phyloP scores from a whole-genome alignment of 2,113 vertebrate species.

The Rhinopithecus roxellana region DNA sequence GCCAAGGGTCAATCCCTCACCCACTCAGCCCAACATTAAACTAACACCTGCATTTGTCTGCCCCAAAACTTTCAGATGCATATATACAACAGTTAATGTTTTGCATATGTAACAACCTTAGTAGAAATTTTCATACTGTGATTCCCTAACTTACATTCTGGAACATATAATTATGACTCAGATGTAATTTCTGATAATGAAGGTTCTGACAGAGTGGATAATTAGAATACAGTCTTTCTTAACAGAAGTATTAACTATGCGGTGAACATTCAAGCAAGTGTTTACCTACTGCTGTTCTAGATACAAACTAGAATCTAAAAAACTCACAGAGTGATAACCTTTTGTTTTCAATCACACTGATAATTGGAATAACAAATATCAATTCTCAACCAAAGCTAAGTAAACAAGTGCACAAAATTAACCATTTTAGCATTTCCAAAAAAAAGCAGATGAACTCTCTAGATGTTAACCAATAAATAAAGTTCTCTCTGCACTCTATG shows the following conservation, averaged over 20 bases:
- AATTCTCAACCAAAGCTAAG: neutral
- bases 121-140: constrained; percentile 4
- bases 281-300: constrained; percentile 13
- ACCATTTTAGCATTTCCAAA: neutral
- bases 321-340: neutral
- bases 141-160: constrained; percentile 16
- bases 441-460: neutral
- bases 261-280: constrained; percentile 22
- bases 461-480: constrained; percentile 48
- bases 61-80: neutral
- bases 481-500: neutral
- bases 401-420: constrained; percentile 35
- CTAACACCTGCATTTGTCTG: neutral
- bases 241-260: neutral
- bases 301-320: constrained; percentile 37
- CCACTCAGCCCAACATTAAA: neutral
- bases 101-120: neutral
- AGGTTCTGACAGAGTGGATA: constrained; percentile 41
- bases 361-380: constrained; percentile 10
- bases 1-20: neutral
- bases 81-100: neutral
- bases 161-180: constrained; percentile 26
- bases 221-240: constrained; percentile 1
- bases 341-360: constrained; percentile 33
- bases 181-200: constrained; percentile 17